phyloP scores from a whole-genome alignment of 2,797 vertebrate species.

The Paguma larvata region DNA sequence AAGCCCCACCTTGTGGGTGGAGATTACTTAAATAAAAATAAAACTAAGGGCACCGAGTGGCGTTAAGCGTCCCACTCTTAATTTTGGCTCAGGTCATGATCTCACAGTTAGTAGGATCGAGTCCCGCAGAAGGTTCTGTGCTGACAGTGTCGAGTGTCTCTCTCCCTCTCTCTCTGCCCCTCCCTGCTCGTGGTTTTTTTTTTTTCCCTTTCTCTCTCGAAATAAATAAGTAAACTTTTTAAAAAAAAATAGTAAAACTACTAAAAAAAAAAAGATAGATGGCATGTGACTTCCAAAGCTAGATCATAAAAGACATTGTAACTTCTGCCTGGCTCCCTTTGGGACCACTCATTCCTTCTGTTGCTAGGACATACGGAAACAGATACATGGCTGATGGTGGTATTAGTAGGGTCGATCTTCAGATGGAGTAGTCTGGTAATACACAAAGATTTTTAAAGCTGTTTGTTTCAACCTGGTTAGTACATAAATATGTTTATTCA shows the following conservation, averaged over 20 bases:
- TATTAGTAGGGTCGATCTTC: not conserved
- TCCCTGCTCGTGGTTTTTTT: no score
- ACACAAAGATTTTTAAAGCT: not conserved
- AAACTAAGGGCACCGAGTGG: not conserved
- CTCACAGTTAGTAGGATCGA: no score
- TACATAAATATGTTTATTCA: slow-evolving; percentile 12
- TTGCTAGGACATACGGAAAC: not conserved
- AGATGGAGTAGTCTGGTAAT: not conserved
- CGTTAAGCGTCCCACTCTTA: no score
- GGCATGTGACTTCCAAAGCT: not conserved
- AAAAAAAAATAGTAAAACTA: not conserved
- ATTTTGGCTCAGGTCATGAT: no score
- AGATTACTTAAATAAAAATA: not conserved
- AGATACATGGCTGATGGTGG: not conserved
- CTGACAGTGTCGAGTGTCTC: no score
- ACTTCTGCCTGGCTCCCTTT: not conserved
- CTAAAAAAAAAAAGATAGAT: not conserved
- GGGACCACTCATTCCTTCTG: not conserved
- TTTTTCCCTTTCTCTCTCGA: no score
- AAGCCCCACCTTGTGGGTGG: not conserved
- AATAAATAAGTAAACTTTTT: no score
- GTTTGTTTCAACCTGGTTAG: slow-evolving; percentile 14
- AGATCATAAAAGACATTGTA: not conserved
- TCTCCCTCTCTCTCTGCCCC: no score
- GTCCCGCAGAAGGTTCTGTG: no score